These are phyloP conservation scores for Ceuthmochares aereus DNA, from an alignment of 2,113 vertebrate genomes.

Conservation along the genomic window DNA sequence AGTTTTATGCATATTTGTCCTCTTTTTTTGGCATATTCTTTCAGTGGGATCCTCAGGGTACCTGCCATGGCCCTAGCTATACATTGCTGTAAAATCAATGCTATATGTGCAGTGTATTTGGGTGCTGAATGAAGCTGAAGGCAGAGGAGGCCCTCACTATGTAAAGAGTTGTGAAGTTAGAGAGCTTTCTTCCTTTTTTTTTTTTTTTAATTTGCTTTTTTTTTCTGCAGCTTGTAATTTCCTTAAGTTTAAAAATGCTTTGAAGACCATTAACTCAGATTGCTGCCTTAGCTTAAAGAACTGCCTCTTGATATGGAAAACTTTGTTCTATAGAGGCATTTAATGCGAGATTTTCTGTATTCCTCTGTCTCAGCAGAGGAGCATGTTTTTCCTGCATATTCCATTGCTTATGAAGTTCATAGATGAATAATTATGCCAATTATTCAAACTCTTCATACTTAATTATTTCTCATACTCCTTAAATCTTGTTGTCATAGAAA, in stretches of 20 bases:
- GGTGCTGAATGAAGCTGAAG: background rate
- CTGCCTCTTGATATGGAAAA: background rate
- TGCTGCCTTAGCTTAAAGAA: background rate
- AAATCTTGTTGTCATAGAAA: background rate
- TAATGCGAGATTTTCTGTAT: background rate
- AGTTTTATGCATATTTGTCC: background rate
- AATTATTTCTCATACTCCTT: background rate
- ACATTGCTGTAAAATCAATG: background rate
- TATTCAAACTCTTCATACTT: background rate
- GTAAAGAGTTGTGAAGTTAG: background rate
- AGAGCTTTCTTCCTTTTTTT: background rate
- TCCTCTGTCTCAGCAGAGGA: background rate
- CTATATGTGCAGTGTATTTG: background rate
- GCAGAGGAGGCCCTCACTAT: background rate
- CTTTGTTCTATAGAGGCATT: background rate
- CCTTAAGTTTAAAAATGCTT: background rate
- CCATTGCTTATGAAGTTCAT: background rate
- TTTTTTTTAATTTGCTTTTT: background rate
- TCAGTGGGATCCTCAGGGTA: background rate
- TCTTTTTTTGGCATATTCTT: rapidly evolving
- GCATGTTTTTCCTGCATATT: background rate
- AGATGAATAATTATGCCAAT: background rate
- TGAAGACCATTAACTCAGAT: background rate
- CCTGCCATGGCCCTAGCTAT: background rate
- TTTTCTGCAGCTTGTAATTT: background rate